Percentiles rank a stretch among this genome's conserved stretches.
phyloP scores from a whole-genome alignment of 2,888 invertebrate species.

The Epistrophe eligans region DNA sequence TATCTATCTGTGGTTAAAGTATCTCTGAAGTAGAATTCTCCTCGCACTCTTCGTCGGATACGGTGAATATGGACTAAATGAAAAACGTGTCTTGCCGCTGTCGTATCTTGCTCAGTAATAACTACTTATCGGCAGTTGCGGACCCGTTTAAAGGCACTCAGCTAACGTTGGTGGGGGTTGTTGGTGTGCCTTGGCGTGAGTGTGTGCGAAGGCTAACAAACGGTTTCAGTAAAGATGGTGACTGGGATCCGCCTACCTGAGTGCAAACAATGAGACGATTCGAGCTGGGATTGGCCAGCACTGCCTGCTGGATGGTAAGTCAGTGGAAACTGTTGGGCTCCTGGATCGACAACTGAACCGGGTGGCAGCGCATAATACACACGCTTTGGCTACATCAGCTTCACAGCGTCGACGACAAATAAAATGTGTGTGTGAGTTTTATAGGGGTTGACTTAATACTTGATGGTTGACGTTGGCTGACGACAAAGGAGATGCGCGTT shows the following conservation, averaged over 20 bases:
- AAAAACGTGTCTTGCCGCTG: slow-evolving; percentile 79
- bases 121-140: slow-evolving; percentile 77
- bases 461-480: slow-evolving; percentile 38
- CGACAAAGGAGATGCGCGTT: slow-evolving; percentile 71
- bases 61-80: slow-evolving; percentile 61
- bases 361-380: slow-evolving; percentile 77
- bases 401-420: slow-evolving; percentile 3
- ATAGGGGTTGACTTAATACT: slow-evolving; percentile 55
- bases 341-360: slow-evolving; percentile 82
- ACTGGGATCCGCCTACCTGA: slow-evolving; percentile 73
- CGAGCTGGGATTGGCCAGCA: slow-evolving; percentile 73
- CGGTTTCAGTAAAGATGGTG: slow-evolving; percentile 74
- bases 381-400: slow-evolving; percentile 32
- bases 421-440: slow-evolving; percentile 51
- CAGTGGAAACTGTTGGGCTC: slow-evolving; percentile 82
- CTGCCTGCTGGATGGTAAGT: slow-evolving; percentile 82
- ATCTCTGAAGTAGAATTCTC: slow-evolving; percentile 49
- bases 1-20: slow-evolving; percentile 38
- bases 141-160: slow-evolving; percentile 76
- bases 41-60: slow-evolving; percentile 68
- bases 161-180: slow-evolving; percentile 66
- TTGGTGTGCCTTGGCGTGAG: slow-evolving; percentile 53
- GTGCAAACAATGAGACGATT: slow-evolving; percentile 66
- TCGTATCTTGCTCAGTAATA: slow-evolving; percentile 82
- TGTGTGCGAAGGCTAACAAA: slow-evolving; percentile 70